Percentiles rank a stretch among this genome's conserved stretches.
Evolutionary conservation across 2,888 invertebrate genomes (phyloP).

Genomic region (Spisula solida): DNA sequence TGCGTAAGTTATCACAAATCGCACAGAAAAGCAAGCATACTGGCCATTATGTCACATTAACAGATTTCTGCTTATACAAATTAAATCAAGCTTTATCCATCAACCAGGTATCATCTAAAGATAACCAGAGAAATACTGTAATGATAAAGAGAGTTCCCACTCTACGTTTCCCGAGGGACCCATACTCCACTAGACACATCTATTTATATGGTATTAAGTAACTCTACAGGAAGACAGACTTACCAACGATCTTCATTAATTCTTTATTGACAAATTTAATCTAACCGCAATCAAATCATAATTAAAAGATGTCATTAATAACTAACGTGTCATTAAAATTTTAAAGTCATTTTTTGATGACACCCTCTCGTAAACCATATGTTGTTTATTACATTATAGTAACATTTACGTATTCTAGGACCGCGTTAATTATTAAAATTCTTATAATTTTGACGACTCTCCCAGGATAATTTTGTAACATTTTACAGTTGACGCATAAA

Average conservation of each 20-base stretch:
- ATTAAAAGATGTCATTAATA: neutral
- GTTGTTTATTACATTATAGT: neutral
- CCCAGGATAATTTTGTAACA: neutral
- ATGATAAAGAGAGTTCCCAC: neutral
- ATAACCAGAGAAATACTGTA: slow-evolving; percentile 15
- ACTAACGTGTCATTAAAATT: neutral
- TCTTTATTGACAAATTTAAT: slow-evolving; percentile 7
- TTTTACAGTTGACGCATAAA: neutral
- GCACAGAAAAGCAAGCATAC: neutral
- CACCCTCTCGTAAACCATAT: slow-evolving; percentile 8
- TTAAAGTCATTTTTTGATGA: slow-evolving; percentile 6
- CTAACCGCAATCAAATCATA: slow-evolving; percentile 8
- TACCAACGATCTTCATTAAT: neutral
- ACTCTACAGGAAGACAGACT: neutral
- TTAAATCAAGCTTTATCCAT: slow-evolving; percentile 14
- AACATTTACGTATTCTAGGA: neutral
- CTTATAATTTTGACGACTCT: slow-evolving; percentile 10
- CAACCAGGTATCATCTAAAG: neutral
- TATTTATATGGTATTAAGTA: slow-evolving; percentile 19
- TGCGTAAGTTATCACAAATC: slow-evolving; percentile 20
- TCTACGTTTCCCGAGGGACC: neutral
- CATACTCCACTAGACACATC: neutral
- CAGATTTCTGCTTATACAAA: slow-evolving; percentile 10
- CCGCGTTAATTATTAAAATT: neutral
- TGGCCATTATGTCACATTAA: slow-evolving; percentile 7